phyloP scores from a whole-genome alignment of 2,113 vertebrate genomes.

The Crocuta crocuta region DNA sequence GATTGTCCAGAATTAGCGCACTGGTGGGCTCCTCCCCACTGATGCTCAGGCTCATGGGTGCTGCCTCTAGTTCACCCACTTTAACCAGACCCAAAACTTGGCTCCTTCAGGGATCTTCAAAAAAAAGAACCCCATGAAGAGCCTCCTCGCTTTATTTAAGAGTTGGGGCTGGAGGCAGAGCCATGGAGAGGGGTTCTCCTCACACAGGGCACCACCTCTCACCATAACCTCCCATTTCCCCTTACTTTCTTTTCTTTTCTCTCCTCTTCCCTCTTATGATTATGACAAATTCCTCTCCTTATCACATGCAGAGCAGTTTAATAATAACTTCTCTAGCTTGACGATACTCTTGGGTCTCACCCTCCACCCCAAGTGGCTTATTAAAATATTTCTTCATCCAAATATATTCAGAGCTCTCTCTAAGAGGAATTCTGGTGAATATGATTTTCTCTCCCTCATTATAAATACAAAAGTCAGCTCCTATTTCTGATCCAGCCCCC shows the following conservation, averaged over 20 bases:
- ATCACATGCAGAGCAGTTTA: slow-evolving; percentile 37
- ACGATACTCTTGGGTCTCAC: slow-evolving; percentile 52
- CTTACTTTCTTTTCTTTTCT: neutral
- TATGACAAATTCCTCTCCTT: slow-evolving; percentile 23
- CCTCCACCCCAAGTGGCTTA: slow-evolving; percentile 40
- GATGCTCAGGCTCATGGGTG: neutral
- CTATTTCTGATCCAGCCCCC: neutral
- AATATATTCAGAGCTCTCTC: slow-evolving; percentile 40
- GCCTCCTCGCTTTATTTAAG: neutral
- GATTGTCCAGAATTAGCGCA: neutral
- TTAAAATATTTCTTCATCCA: slow-evolving; percentile 43
- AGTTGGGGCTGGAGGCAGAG: neutral
- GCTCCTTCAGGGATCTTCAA: neutral
- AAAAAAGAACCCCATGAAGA: neutral
- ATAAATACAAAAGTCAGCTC: neutral
- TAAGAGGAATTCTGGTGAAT: slow-evolving; percentile 39
- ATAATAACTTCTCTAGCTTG: slow-evolving; percentile 52
- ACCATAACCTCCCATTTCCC: neutral
- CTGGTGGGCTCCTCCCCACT: neutral
- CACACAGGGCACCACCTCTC: no score
- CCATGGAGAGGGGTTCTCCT: neutral
- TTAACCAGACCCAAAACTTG: neutral
- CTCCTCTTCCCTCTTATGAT: neutral
- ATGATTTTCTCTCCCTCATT: slow-evolving; percentile 20
- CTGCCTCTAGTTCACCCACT: neutral